phyloP scores from a whole-genome alignment of 2,113 vertebrate species.

The Dolichallabes microphthalmus region DNA sequence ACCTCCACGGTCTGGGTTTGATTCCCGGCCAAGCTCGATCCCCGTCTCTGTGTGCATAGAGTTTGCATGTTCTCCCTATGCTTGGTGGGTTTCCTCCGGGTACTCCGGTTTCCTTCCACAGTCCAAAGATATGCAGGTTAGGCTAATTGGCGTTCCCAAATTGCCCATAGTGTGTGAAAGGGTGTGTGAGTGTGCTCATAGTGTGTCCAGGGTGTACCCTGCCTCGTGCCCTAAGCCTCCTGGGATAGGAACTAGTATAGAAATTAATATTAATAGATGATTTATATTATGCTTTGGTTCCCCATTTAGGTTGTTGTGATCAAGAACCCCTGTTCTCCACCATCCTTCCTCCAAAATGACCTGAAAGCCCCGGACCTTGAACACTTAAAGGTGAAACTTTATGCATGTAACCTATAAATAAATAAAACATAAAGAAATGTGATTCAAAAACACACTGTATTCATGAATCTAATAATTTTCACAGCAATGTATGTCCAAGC shows the following conservation, averaged over 20 bases:
- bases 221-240: too few relatives aligned
- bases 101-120: too few relatives aligned
- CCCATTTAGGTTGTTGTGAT: constrained; percentile 67
- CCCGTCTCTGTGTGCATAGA: too few relatives aligned
- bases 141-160: too few relatives aligned
- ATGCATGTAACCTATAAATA: not conserved
- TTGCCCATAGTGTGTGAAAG: too few relatives aligned
- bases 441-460: not conserved
- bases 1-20: too few relatives aligned
- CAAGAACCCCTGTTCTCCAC: constrained; percentile 62
- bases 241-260: not conserved
- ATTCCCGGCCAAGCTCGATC: too few relatives aligned
- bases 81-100: too few relatives aligned
- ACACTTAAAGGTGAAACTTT: constrained; percentile 67
- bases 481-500: constrained; percentile 86
- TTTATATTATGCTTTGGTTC: constrained; percentile 17
- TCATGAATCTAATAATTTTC: constrained; percentile 10
- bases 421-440: not conserved
- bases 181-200: too few relatives aligned
- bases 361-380: constrained; percentile 72
- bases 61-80: too few relatives aligned
- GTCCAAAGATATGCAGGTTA: too few relatives aligned
- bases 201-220: too few relatives aligned
- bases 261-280: not conserved
- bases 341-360: constrained; percentile 61